Conservation (phyloP, 2,888 invertebrate species). For the Dexiosoma caninum region DNA sequence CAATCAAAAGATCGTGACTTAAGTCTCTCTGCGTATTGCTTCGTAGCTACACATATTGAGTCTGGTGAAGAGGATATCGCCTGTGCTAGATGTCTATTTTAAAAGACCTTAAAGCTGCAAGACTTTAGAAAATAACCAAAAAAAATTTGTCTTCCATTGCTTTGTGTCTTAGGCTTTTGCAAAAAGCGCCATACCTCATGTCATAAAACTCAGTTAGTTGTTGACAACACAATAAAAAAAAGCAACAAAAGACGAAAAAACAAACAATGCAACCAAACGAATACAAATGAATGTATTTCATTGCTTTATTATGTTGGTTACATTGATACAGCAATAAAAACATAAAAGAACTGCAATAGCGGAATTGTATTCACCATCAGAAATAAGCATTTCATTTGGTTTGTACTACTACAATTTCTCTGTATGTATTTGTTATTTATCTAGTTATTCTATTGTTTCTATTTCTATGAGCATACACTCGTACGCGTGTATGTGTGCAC, state of each 20-base stretch:
- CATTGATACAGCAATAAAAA: slow-evolving; percentile 33
- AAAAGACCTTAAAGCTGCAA: too few relatives aligned
- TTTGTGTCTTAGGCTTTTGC: neutral
- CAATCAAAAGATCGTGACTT: too few relatives aligned
- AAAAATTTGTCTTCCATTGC: too few relatives aligned
- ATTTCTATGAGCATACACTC: slow-evolving; percentile 4
- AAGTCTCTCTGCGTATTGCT: too few relatives aligned
- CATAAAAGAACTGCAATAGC: slow-evolving; percentile 12
- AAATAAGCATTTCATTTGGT: slow-evolving; percentile 43
- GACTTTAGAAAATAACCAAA: too few relatives aligned
- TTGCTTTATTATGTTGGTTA: slow-evolving; percentile 53
- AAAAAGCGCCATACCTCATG: slow-evolving; percentile 1
- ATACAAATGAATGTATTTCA: slow-evolving; percentile 20
- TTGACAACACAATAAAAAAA: slow-evolving; percentile 25
- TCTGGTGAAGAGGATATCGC: too few relatives aligned
- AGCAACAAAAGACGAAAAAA: slow-evolving; percentile 11
- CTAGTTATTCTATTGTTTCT: slow-evolving; percentile 41
- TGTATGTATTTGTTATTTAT: slow-evolving; percentile 3
- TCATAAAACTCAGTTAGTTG: slow-evolving; percentile 32
- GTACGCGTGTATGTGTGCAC: too few relatives aligned
- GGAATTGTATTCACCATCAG: slow-evolving; percentile 30
- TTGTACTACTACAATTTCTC: slow-evolving; percentile 28
- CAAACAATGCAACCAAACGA: neutral
- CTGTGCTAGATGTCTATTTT: too few relatives aligned
- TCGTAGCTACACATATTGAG: too few relatives aligned